Conservation (phyloP, 2,888 invertebrate species). For the Hetaerina titia region DNA sequence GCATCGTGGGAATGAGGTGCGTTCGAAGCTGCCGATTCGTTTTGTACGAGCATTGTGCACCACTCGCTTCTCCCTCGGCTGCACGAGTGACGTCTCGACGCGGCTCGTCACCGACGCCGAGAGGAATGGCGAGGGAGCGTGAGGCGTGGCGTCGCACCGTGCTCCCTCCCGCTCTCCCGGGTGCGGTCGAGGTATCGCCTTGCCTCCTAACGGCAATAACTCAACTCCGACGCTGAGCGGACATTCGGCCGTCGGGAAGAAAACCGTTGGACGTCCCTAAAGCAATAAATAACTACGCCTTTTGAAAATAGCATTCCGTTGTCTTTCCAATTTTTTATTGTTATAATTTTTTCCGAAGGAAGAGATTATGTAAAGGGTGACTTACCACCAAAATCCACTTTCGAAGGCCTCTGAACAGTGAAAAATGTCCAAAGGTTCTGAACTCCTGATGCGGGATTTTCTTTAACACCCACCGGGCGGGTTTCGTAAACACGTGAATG, state of each 20-base stretch:
- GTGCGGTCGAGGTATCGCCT: too few species aligned
- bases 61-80: too few species aligned
- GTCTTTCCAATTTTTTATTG: neutral
- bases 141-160: too few species aligned
- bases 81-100: too few species aligned
- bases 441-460: constrained; percentile 21
- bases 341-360: neutral
- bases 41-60: too few species aligned
- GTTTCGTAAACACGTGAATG: neutral
- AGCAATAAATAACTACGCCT: neutral
- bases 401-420: neutral
- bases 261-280: neutral
- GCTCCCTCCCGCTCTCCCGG: too few species aligned
- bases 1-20: too few species aligned
- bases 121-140: too few species aligned
- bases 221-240: neutral
- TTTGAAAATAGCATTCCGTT: neutral
- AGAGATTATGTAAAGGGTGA: neutral
- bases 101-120: too few species aligned
- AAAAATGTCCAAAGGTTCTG: neutral
- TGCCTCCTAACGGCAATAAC: neutral
- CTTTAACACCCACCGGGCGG: neutral
- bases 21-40: too few species aligned
- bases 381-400: neutral
- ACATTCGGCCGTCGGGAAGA: neutral